Evolutionary conservation across 2,888 invertebrate species (phyloP), one percentile per base, ranked within the genome.

Genomic region (Ochlodes sylvanus): DNA sequence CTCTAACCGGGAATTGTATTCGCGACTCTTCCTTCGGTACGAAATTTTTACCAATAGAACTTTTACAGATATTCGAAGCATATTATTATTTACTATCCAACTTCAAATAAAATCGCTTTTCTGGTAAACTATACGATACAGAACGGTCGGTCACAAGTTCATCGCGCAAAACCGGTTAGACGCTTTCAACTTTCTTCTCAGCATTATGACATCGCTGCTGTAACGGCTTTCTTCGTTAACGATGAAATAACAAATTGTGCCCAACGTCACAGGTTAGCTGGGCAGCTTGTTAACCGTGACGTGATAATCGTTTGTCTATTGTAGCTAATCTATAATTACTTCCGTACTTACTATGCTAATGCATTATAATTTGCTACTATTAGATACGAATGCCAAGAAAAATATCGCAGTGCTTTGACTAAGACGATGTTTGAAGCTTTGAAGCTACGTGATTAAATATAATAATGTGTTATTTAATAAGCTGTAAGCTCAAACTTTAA

Each of bases 161-260:
- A 80, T 72, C 70, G 70, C 72, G 67, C 63, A 54, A 71, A 86
- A 90, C 90, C 87, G 87, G 91, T 88, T 76, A 63, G 15, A 71
- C 80, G 84, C 91, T 92, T 92, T 92, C 92, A 75, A 91, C 90
- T 91, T 91, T 91, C 87, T 81, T 89, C 70, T 76, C 74, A 73
- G 54, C 79, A 77, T 77, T 90, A 91, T 88, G 84, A 74, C 87
- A 89, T 86, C 82, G 79, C 78, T 84, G 82, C 80, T 82, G 86
- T 88, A 91, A 90, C 85, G 73, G 85, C 90, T 92, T 91, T 88
- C 81, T 81, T 83, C 52, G 58, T 73, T 76, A 77, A 77, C 78
- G 83, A 86, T 90, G 90, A 88, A 84, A 86, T 91, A 90, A 92
- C 82, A 72, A 82, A 77, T 82, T 77, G 75, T 81, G 72, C 73